Conservation (phyloP, 2,888 invertebrate genomes). For the Craniophora ligustri region DNA sequence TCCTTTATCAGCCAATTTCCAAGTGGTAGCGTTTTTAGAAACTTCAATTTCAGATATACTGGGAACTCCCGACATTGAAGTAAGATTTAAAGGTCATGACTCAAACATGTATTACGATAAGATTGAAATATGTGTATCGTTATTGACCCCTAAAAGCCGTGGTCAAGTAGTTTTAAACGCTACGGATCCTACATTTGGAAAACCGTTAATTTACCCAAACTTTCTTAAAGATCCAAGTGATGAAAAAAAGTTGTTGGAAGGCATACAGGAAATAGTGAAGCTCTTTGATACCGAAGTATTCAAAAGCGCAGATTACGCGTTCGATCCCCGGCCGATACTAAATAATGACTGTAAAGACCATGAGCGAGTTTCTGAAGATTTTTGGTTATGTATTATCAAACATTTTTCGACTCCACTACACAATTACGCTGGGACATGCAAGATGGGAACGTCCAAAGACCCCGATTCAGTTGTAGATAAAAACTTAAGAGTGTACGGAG, state of each 20-base stretch:
- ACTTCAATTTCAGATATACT: slow-evolving; percentile 76
- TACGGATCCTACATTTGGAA: slow-evolving; percentile 75
- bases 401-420: slow-evolving; percentile 82
- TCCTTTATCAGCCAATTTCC: slow-evolving; percentile 82
- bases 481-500: slow-evolving; percentile 75
- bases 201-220: slow-evolving; percentile 82
- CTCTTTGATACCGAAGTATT: slow-evolving; percentile 84
- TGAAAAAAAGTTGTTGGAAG: slow-evolving; percentile 78
- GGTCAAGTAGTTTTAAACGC: slow-evolving; percentile 81
- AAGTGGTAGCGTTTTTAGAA: slow-evolving; percentile 81
- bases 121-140: slow-evolving; percentile 79
- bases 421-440: slow-evolving; percentile 83
- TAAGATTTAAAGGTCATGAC: slow-evolving; percentile 81
- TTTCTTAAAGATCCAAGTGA: slow-evolving; percentile 77
- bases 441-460: slow-evolving; percentile 80
- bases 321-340: slow-evolving; percentile 78
- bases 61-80: slow-evolving; percentile 80
- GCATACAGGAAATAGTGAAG: slow-evolving; percentile 78
- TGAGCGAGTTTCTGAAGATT: slow-evolving; percentile 77
- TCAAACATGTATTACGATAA: slow-evolving; percentile 85
- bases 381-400: slow-evolving; percentile 84
- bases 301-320: slow-evolving; percentile 75
- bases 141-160: slow-evolving; percentile 82
- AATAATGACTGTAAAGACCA: slow-evolving; percentile 80
- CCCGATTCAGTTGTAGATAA: slow-evolving; percentile 80